Percentiles rank a stretch among this genome's conserved stretches.
Conservation (phyloP, 2,888 invertebrate genomes). For the Cremastobaeus sp. region DNA sequence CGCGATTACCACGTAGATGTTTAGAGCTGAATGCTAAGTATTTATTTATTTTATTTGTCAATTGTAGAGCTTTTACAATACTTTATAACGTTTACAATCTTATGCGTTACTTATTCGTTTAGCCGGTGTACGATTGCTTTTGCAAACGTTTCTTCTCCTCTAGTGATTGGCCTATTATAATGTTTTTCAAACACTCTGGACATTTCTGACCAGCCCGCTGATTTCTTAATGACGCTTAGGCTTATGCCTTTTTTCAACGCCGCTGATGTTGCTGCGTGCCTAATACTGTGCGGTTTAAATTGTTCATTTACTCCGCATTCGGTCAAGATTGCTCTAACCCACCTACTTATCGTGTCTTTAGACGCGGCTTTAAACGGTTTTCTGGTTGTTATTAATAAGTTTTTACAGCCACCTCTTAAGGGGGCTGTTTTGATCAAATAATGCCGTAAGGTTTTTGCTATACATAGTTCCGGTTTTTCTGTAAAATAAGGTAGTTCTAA, state of each 20-base stretch:
- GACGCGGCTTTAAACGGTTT: constrained; percentile 33
- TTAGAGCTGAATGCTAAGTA: too few species aligned
- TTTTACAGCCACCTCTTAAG: background rate
- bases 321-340: constrained; percentile 10
- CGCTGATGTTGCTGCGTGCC: constrained; percentile 65
- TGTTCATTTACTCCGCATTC: background rate
- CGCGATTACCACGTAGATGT: too few species aligned
- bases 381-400: constrained; percentile 27
- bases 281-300: background rate
- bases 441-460: background rate
- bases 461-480: constrained; percentile 1
- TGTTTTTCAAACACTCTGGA: constrained; percentile 4
- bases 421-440: background rate
- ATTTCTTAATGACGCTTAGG: constrained; percentile 58
- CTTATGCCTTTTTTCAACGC: constrained; percentile 59
- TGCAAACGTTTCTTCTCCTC: background rate
- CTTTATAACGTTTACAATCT: too few species aligned
- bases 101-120: too few species aligned
- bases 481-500: constrained; percentile 1
- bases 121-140: too few species aligned
- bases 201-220: constrained; percentile 5
- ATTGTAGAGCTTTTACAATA: too few species aligned
- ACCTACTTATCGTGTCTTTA: constrained; percentile 26
- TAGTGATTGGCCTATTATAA: background rate
- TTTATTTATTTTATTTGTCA: too few species aligned